Conservation (phyloP, 2,113 vertebrate species). For the Eleginops maclovinus region DNA sequence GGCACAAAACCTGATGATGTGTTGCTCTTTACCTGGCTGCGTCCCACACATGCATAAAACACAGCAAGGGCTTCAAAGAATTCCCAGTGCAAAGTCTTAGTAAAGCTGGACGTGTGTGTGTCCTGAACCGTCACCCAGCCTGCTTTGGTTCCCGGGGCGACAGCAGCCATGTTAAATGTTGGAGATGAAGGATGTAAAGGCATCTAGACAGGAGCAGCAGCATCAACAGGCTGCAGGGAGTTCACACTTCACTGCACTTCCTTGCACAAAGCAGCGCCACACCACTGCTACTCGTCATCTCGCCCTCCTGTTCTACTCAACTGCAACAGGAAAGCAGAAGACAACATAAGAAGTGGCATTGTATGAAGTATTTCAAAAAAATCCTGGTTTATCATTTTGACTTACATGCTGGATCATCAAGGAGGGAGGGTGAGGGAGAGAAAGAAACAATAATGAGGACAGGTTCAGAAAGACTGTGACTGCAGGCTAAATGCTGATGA, state of each 20-base stretch:
- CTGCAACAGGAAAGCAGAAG: slow-evolving; percentile 74
- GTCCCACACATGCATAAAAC: slow-evolving; percentile 10
- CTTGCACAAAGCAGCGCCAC: slow-evolving; percentile 18
- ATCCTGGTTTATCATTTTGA: not conserved
- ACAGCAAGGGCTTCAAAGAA: slow-evolving; percentile 4
- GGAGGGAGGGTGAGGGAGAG: not conserved
- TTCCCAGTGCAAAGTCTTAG: slow-evolving; percentile 4
- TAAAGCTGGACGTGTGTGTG: not conserved
- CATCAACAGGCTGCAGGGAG: slow-evolving; percentile 20
- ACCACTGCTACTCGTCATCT: slow-evolving; percentile 87
- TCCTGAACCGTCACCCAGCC: not conserved
- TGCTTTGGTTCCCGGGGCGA: slow-evolving; percentile 24
- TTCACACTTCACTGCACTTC: slow-evolving; percentile 27
- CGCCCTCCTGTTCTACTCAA: slow-evolving; percentile 96
- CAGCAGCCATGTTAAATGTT: not conserved
- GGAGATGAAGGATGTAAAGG: slow-evolving; percentile 21
- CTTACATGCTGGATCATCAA: slow-evolving; percentile 74
- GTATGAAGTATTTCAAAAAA: not conserved
- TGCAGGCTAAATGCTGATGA: too few species aligned
- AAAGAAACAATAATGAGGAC: slow-evolving; percentile 11
- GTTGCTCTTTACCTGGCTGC: not conserved
- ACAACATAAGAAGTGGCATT: not conserved
- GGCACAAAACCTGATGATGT: not conserved
- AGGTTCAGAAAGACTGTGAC: not conserved
- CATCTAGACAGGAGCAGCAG: slow-evolving; percentile 28